Conservation (phyloP, 2,113 vertebrate genomes). For the Hippopotamus amphibius region DNA sequence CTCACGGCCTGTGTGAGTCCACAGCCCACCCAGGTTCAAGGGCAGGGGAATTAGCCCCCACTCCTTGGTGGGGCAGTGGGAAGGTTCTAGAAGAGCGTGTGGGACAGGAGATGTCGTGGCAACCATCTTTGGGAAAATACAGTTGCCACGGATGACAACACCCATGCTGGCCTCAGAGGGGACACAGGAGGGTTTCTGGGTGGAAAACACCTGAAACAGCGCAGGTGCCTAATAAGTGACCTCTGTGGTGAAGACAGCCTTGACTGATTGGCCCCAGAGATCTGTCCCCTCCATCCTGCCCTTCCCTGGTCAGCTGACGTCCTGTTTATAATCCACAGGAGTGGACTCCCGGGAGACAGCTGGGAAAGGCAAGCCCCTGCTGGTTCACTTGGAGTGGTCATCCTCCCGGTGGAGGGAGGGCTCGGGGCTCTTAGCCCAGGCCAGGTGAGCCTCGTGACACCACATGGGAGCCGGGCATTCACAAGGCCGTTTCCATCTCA, state of each 20-base stretch:
- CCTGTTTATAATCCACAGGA: neutral
- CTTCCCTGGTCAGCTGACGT: neutral
- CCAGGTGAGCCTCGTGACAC: too few relatives aligned
- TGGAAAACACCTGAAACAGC: neutral
- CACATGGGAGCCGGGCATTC: neutral
- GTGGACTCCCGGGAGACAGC: neutral
- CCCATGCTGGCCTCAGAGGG: neutral
- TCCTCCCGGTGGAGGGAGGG: fast-evolving
- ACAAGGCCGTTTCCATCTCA: fast-evolving
- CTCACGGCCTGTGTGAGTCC: fast-evolving
- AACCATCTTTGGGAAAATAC: neutral
- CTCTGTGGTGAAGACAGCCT: fast-evolving
- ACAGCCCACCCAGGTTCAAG: neutral
- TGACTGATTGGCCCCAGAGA: neutral
- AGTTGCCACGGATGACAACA: neutral
- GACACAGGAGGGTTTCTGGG: neutral
- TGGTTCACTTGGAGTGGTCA: neutral
- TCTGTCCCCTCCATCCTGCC: neutral
- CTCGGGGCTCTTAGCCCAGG: neutral
- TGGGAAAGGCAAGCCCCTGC: neutral
- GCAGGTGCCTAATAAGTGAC: neutral
- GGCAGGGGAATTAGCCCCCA: neutral
- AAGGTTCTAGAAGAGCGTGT: neutral
- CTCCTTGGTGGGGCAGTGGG: neutral
- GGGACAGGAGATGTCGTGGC: neutral